Base-by-base conservation (phyloP, 2,888 invertebrate genomes). In the Drosophila percnosoma region DNA sequence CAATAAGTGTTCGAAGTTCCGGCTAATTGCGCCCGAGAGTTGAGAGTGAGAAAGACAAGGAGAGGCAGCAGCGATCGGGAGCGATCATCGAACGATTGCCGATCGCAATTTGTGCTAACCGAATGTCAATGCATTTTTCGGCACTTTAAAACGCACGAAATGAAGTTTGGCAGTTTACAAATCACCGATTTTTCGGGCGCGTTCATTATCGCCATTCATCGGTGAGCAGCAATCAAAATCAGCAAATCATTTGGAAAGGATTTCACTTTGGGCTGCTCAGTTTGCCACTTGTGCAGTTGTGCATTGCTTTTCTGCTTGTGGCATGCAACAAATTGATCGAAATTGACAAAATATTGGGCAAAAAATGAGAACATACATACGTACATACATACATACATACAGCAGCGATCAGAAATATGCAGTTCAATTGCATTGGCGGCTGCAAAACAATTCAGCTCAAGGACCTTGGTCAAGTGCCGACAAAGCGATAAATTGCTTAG, bases 251-350 rank as follows among this genome's bases (percentile, higher is more conserved):
- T 74, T 75, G 67, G 68, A 63, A 79, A 81, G 83, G 87, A 85
- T 87, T 85, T 84, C 72, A 84, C 73, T 78, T 63, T 52, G 81
- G 52, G 40, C 51, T 36, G 58, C 42, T 62, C 59, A 52, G 77
- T 60, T 68, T 80, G 68, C 66, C 70, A 74, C 80, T 78, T 75
- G 74, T 66, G 51, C 33, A 10, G 45, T 24, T 45, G 45, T 15
- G 55, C 11, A 18, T 29, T 29, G 27, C 38, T 38, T 38, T 55
- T 29, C 27, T n/a, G 55, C 38, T 55, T 55, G 68, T 81, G 86
- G 89, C 84, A 86, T 86, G 84, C 84, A 86, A 84, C 89, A 89
- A 90, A 89, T 86, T 90, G 89, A 86, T 83, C 90, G 78, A 84
- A 84, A 87, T 82, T 89, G 88, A 80, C 85, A 80, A 84, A 84